phyloP scores from a whole-genome alignment of 2,113 vertebrate genomes.

The Salvelinus sp. region DNA sequence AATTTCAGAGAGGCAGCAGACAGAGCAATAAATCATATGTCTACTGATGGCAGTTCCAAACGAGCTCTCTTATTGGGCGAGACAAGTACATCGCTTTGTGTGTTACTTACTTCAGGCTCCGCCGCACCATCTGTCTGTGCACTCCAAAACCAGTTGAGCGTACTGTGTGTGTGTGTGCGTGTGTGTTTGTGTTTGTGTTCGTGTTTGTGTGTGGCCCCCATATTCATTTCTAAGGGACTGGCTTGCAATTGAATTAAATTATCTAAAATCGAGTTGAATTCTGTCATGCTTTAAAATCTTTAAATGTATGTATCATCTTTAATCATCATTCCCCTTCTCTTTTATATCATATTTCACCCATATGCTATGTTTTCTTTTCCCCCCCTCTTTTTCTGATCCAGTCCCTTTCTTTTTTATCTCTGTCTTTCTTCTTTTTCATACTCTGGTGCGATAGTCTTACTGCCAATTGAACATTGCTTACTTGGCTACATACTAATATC shows the following conservation, averaged over 20 bases:
- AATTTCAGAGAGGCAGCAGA: constrained; percentile 38
- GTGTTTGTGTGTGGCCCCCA: constrained; percentile 43
- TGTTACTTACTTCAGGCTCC: constrained; percentile 62
- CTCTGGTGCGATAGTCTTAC: not conserved
- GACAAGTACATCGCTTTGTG: constrained; percentile 74
- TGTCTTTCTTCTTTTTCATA: not conserved
- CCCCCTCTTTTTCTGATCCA: not conserved
- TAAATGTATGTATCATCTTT: no score
- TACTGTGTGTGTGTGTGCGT: not conserved
- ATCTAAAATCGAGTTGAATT: not conserved
- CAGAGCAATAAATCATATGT: constrained; percentile 69
- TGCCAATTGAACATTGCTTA: not conserved
- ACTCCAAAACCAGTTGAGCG: constrained; percentile 50
- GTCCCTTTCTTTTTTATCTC: not conserved
- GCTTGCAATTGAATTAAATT: not conserved
- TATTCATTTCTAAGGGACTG: constrained; percentile 42
- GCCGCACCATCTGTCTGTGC: constrained; percentile 64
- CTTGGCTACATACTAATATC: not conserved
- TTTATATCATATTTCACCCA: not conserved
- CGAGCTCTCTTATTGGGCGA: constrained; percentile 74
- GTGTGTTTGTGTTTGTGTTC: no score
- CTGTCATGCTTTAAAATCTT: no score
- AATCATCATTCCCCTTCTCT: not conserved
- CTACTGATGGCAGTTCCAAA: constrained; percentile 73
- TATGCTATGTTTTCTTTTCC: not conserved